Percentiles rank a stretch among this genome's conserved stretches.
Conservation (phyloP, 2,113 vertebrate genomes). For the Onychostoma macrolepis region DNA sequence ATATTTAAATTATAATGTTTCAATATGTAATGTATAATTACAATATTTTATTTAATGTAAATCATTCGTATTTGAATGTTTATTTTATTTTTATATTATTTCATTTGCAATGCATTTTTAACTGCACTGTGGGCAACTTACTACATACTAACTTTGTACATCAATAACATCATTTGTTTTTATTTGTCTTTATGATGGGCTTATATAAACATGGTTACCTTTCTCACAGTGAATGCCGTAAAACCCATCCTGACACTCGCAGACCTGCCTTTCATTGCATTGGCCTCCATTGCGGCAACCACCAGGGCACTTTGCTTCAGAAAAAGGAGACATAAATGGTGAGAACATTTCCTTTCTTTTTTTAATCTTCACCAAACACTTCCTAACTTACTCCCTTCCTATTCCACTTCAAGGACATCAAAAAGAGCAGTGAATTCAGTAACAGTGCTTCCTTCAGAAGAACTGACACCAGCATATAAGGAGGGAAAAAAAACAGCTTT, state of each 20-base stretch:
- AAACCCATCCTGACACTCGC: conserved; percentile 88
- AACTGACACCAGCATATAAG: conserved; percentile 33
- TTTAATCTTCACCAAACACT: not conserved
- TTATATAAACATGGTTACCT: conserved; percentile 72
- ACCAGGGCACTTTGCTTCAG: conserved; percentile 83
- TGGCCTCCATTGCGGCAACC: conserved; percentile 87
- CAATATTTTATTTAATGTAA: not conserved
- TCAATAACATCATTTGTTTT: not conserved
- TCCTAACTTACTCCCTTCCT: conserved; percentile 30
- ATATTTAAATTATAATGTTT: not conserved
- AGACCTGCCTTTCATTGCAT: conserved; percentile 85
- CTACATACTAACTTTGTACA: not conserved
- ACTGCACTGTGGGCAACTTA: no score
- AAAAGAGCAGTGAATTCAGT: conserved; percentile 37
- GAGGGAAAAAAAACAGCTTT: conserved; percentile 33
- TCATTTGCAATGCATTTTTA: not conserved
- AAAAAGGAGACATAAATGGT: conserved; percentile 24
- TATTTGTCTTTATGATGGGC: not conserved
- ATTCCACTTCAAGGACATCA: conserved; percentile 54
- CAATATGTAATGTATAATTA: not conserved
- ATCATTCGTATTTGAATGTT: not conserved
- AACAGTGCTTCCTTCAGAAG: conserved; percentile 33
- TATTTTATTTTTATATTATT: not conserved
- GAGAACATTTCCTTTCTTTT: conserved; percentile 13
- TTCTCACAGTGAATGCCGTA: conserved; percentile 89